phyloP scores from a whole-genome alignment of 2,797 vertebrate genomes.

The Eidolon dupreanum region DNA sequence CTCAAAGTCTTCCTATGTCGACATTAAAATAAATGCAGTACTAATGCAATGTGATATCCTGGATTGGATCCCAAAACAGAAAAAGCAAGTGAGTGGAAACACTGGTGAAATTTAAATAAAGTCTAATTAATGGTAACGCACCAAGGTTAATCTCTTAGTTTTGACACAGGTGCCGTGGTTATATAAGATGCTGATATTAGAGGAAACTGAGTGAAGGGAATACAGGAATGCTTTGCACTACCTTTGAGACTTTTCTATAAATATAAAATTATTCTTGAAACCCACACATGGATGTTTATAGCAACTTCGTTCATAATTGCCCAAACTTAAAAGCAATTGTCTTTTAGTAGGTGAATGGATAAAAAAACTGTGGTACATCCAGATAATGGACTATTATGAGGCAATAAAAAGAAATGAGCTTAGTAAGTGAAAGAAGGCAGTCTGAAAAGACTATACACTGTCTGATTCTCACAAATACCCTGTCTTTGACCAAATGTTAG shows the following conservation, averaged over 20 bases:
- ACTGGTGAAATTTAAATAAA: not conserved
- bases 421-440: not conserved
- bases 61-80: not conserved
- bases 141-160: not conserved
- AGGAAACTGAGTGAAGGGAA: not conserved
- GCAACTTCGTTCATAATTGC: not conserved
- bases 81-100: not conserved
- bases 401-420: not conserved
- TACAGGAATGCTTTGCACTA: not conserved
- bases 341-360: not conserved
- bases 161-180: not conserved
- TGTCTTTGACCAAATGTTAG: not conserved
- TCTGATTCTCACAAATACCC: not conserved
- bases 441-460: not conserved
- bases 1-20: not conserved
- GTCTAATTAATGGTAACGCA: fast-evolving
- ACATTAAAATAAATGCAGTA: not conserved
- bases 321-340: not conserved
- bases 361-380: not conserved
- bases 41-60: not conserved
- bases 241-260: not conserved
- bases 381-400: not conserved
- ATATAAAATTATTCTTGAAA: not conserved
- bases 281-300: not conserved
- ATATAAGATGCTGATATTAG: not conserved